A percentile compares a stretch with the other conserved stretches of the same genome.
Evolutionary conservation across 2,888 invertebrate genomes (phyloP).

Genomic region (Pachydiplax longipennis): DNA sequence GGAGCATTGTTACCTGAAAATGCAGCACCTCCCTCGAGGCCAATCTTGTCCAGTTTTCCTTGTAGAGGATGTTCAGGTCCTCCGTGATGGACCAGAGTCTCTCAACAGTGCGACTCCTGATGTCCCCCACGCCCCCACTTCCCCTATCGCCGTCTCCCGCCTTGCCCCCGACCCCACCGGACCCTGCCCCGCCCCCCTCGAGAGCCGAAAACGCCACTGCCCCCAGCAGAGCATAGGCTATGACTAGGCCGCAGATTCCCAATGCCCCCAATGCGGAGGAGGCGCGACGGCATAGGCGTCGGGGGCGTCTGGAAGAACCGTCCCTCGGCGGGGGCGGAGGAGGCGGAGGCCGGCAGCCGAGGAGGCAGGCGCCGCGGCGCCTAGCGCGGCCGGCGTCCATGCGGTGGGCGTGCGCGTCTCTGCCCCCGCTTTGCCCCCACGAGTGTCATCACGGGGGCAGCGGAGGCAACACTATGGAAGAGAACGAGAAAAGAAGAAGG

Average conservation of each 20-base stretch:
- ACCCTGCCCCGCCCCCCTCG: constrained; percentile 68
- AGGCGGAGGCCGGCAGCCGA: constrained; percentile 30
- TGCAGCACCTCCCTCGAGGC: constrained; percentile 87
- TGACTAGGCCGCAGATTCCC: constrained; percentile 83
- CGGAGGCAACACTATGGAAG: constrained; percentile 10
- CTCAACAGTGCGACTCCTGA: constrained; percentile 78
- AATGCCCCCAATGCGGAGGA: constrained; percentile 79
- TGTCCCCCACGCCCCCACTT: constrained; percentile 61
- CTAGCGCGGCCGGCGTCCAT: constrained; percentile 42
- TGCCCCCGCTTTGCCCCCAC: constrained; percentile 39
- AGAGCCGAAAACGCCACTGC: constrained; percentile 89
- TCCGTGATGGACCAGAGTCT: constrained; percentile 86
- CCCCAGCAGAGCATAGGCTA: constrained; percentile 90
- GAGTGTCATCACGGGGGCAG: constrained; percentile 30
- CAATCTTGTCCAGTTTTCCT: constrained; percentile 89
- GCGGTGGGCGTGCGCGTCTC: constrained; percentile 29
- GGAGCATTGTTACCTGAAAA: constrained; percentile 67
- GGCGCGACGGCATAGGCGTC: constrained; percentile 56
- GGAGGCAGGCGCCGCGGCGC: constrained; percentile 43
- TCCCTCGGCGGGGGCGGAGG: constrained; percentile 48
- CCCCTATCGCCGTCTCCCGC: not conserved
- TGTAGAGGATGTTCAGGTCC: constrained; percentile 86
- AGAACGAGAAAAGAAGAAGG: not conserved
- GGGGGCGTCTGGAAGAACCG: not conserved
- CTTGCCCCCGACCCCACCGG: constrained; percentile 64